Evolutionary conservation across 1,140 invertebrate species (phyloP), one percentile per base, ranked within the genome.

Genomic region (Leptinotarsa texana): DNA sequence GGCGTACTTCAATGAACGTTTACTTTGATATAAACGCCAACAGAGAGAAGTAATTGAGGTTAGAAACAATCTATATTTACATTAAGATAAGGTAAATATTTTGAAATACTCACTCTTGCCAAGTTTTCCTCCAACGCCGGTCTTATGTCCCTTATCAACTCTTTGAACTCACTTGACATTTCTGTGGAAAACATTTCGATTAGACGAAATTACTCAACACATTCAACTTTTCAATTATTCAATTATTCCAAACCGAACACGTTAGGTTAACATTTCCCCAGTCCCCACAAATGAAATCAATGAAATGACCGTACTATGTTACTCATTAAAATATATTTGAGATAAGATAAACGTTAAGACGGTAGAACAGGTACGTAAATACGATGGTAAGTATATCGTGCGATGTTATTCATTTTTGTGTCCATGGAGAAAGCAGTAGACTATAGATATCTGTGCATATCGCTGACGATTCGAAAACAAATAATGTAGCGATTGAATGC

Each of bases 71-170:
- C 33, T 42, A 42, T 42, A 42, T 57, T 74, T 61, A 6, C 17
- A 48, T 49, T 48, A 69, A 72, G 48, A 72, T 47, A 42, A 17
- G 17, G 17, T 57, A 57, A 57, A 57, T 57, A 57, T 17, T 15
- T 17, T 51, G 51, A 69, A 27, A n/a, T 68, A 80, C 80, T 82
- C 74, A 83, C 82, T 69, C 79, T 72, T 24, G 73, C 77, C 49
- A 83, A 73, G 77, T 81, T 81, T 65, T 81, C 82, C 48, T 83
- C 76, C 68, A 82, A 79, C 47, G 71, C 70, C n/a, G 82, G 80
- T n/a, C 75, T 77, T 13, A 80, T 74, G 22, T 79, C 72, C 4
- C 76, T 66, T 17, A 83, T 49, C 15, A 79, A 47, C 13, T 76
- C 51, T 61, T 51, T 73, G 48, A 82, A 76, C 13, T 79, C 79